Conservation (phyloP, 2,797 vertebrate species). For the Chiroxiphia lanceolata region DNA sequence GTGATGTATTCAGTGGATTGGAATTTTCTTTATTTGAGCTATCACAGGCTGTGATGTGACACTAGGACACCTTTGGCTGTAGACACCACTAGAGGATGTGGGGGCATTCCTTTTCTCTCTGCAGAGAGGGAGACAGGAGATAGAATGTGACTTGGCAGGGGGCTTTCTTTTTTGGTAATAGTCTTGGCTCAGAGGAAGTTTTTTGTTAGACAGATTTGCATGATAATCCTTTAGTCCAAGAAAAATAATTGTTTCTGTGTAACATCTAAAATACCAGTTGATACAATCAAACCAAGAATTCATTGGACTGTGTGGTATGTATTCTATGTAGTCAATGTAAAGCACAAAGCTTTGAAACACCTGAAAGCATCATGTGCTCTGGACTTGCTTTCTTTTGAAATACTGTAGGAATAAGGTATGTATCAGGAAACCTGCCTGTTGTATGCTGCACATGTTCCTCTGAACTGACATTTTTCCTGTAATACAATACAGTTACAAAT, state of each 20-base stretch:
- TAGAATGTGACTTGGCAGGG: not conserved
- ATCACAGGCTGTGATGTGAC: not conserved
- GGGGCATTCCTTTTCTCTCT: not conserved
- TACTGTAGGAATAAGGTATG: not conserved
- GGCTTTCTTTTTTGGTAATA: not conserved
- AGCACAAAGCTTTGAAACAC: not conserved
- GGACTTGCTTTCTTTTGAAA: not conserved
- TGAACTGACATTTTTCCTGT: not conserved
- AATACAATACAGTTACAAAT: not conserved
- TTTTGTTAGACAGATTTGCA: not conserved
- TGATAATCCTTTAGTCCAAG: not conserved
- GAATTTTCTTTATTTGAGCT: not conserved
- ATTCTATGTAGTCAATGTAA: not conserved
- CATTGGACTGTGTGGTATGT: fast-evolving
- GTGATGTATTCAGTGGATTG: not conserved
- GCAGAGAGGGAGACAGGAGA: not conserved
- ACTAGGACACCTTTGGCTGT: not conserved
- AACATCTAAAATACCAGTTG: not conserved
- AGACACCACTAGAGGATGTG: not conserved
- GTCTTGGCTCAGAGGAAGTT: not conserved
- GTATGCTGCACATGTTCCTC: not conserved
- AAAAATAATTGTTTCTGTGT: not conserved
- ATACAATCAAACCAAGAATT: not conserved
- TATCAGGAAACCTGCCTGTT: not conserved
- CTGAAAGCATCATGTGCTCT: not conserved